phyloP scores from a whole-genome alignment of 2,888 invertebrate genomes.

The Eucera pruinosa region DNA sequence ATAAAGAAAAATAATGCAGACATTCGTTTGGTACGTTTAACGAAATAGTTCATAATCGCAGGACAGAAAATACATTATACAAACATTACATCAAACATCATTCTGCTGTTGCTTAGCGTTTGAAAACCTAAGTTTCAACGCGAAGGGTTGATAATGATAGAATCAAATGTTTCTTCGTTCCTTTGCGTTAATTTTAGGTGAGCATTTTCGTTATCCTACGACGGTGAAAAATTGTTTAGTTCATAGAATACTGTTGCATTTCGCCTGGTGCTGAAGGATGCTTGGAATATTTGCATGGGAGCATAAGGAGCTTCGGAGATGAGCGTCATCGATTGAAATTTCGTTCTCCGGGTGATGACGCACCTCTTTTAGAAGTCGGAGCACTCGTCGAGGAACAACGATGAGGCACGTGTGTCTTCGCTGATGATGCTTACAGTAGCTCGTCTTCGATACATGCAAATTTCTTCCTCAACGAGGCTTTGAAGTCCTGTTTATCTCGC shows the following conservation, averaged over 20 bases:
- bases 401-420: background rate
- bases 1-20: too few relatives aligned
- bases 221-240: background rate
- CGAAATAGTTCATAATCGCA: too few relatives aligned
- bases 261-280: too few relatives aligned
- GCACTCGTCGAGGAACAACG: background rate
- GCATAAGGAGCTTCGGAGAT: background rate
- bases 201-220: too few relatives aligned
- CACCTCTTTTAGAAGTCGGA: background rate
- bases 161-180: too few relatives aligned
- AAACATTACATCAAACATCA: too few relatives aligned
- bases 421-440: background rate
- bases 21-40: too few relatives aligned
- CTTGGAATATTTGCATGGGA: background rate
- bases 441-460: slow-evolving; percentile 40
- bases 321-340: slow-evolving; percentile 24
- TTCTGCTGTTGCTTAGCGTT: too few relatives aligned
- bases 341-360: slow-evolving; percentile 11
- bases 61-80: too few relatives aligned
- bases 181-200: too few relatives aligned
- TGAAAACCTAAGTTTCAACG: too few relatives aligned
- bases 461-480: slow-evolving; percentile 16
- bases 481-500: slow-evolving; percentile 17
- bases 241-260: background rate
- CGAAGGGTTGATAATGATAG: too few relatives aligned